Evolutionary conservation across 2,797 vertebrate genomes (phyloP), one percentile per base, ranked within the genome.

Genomic region (Allobates femoralis): DNA sequence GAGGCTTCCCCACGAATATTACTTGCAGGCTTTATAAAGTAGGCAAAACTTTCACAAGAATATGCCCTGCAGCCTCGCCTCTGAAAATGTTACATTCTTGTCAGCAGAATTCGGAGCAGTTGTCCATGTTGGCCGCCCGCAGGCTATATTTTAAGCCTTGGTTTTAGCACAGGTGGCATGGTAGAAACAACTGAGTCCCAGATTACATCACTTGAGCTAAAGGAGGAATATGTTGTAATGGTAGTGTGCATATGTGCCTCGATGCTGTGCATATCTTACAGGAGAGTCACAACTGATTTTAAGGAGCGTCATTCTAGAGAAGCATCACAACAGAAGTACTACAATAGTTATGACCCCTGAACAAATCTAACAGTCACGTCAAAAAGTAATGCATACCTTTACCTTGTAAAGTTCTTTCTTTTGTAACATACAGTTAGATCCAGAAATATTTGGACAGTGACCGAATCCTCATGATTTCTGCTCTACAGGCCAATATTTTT

Each of bases 121-220:
- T 83, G 81, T 74, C 81, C 41, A 69, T 34, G 41, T 34, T 83
- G 69, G 81, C 34, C 8, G n/a, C n/a, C 26, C n/a, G 12, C 21
- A 58, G 37, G 34, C 67, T 23, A 74, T 83, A 83, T 83, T 83
- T 83, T 60, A 73, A 75, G 81, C 53, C 8, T 41, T 18, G 10
- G 30, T 60, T 56, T 74, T 41, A 83, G 81, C 81, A 79, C 77
- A 79, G 34, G 56, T 79, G 77, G 77, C 55, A 62, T 28, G 15
- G 55, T 14, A 19, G 15, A 37, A 79, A 18, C 56, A 34, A 79
- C 77, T 79, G 55, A 79, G 77, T 56, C 19, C 16, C 14, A 14
- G 34, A 60, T 60, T 16, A 62, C 55, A 34, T 79, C 56, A 62
- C n/a, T 60, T 37, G 32, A 16, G 21, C 23, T 60, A 58, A 77